Evolutionary conservation across 1,140 invertebrate species (phyloP).

Genomic region (Lepidurus apus): DNA sequence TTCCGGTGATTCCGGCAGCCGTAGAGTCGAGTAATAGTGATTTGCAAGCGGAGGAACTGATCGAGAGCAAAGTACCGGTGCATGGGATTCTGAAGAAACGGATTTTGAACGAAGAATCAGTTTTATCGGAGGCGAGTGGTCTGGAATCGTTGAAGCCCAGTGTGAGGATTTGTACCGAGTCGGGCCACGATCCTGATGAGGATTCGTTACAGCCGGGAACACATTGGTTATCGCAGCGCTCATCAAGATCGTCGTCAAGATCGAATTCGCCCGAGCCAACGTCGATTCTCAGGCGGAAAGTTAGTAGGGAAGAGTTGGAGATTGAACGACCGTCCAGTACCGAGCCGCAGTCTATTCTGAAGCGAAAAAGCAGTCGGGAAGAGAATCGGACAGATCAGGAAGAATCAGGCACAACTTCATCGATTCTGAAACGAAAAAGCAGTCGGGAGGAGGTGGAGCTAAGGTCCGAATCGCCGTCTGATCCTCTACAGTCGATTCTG

Average conservation of each 20-base stretch:
- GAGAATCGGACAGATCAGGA: not conserved
- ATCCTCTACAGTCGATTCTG: conserved; percentile 54
- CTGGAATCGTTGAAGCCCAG: not conserved
- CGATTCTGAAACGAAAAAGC: conserved; percentile 71
- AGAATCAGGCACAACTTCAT: conserved; percentile 49
- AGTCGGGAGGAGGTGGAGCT: conserved; percentile 71
- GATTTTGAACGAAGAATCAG: not conserved
- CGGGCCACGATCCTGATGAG: conserved; percentile 6
- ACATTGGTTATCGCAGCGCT: conserved; percentile 40
- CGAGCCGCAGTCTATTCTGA: conserved; percentile 62
- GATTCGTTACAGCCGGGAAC: conserved; percentile 32
- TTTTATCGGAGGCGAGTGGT: not conserved
- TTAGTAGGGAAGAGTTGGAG: conserved; percentile 28
- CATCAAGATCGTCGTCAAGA: conserved; percentile 42
- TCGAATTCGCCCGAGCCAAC: conserved; percentile 49
- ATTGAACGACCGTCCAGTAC: not conserved
- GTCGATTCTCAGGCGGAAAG: conserved; percentile 73
- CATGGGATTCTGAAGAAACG: conserved; percentile 35
- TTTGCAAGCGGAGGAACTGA: not conserved
- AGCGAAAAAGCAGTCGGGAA: conserved; percentile 57
- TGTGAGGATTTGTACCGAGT: conserved; percentile 28
- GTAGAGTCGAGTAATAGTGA: not conserved
- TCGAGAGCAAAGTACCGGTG: conserved; percentile 1
- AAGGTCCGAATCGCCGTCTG: conserved; percentile 23
- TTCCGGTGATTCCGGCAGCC: not conserved